phyloP scores from a whole-genome alignment of 2,888 invertebrate species.

The Pyralis farinalis region DNA sequence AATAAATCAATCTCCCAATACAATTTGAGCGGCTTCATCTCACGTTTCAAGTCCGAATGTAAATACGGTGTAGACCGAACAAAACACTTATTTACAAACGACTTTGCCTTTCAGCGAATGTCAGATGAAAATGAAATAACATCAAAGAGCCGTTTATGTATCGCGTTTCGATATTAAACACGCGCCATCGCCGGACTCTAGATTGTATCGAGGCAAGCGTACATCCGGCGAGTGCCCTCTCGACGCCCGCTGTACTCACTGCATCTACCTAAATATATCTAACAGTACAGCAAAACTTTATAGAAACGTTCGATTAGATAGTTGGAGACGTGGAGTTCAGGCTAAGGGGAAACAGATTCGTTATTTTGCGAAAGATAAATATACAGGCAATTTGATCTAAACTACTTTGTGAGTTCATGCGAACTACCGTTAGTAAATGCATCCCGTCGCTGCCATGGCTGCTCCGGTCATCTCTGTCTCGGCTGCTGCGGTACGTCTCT shows the following conservation, averaged over 20 bases:
- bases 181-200: conserved; percentile 19
- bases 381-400: no score
- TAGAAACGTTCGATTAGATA: background rate
- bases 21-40: conserved; percentile 9
- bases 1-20: conserved; percentile 8
- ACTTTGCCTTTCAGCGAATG: conserved; percentile 34
- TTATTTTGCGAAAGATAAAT: no score
- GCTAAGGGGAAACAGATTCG: no score
- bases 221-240: conserved; percentile 28
- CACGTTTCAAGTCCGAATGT: conserved; percentile 7
- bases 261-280: background rate
- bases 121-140: conserved; percentile 35
- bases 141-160: conserved; percentile 35
- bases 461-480: no score
- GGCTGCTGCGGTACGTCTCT: no score
- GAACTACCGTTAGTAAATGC: no score
- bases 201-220: conserved; percentile 25
- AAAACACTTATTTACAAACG: conserved; percentile 26
- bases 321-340: no score
- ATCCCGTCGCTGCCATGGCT: no score
- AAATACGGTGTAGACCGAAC: conserved; percentile 15
- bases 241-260: conserved; percentile 6
- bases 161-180: conserved; percentile 34
- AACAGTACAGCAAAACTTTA: background rate
- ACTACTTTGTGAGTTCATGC: no score